Base-by-base conservation (phyloP, 2,113 vertebrate species). In the Rhodinocichla rosea region DNA sequence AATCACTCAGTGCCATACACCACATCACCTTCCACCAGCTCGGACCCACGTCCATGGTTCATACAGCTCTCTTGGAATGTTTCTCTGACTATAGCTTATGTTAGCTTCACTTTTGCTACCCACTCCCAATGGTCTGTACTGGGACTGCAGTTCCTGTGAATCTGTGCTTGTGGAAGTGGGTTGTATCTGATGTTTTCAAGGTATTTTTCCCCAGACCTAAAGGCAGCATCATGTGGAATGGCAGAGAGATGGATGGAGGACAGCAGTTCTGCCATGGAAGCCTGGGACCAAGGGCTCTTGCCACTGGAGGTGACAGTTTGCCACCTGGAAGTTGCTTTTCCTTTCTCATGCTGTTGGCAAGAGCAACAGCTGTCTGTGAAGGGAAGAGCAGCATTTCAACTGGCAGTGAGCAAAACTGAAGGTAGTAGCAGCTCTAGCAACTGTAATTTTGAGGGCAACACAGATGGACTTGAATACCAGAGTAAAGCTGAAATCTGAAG, bases 161-260 rank as follows among this genome's bases (percentile, higher is more conserved):
- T 50, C 55, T 27, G 16, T 55, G 40, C 23, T 60, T 40, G 30
- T 44, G 45, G 40, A 59, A 45, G 14, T 13, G 7, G 3, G 35
- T 10, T 13, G 55, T 26, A 8, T 6, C 3, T 32, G 26, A 53
- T 40, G 4, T n/a, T 73, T 64, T 45, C n/a, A 62, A 85, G 27
- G 6, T 27, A 64, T n/a, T 39, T 23, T 14, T 9, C 16, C 28
- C 26, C 5, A 27, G 26, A 64, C 10, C 28, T 23, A 35, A 64
- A 53, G 28, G 35, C 50, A 87, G 62, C 8, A 14, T 71, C 4
- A 1, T 0, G 0, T 39, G 52, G 24, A 35, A 55, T 0, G 0
- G 39, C 55, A 70, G 14, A 52, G 50, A 3, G 4, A 45, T 24
- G 47, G 35, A 44, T 24, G 47, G 39, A 76, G 21, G 7, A 53